These are phyloP conservation scores for Crocallis elinguaria DNA, from an alignment of 2,888 invertebrate genomes.

Conservation along the genomic window DNA sequence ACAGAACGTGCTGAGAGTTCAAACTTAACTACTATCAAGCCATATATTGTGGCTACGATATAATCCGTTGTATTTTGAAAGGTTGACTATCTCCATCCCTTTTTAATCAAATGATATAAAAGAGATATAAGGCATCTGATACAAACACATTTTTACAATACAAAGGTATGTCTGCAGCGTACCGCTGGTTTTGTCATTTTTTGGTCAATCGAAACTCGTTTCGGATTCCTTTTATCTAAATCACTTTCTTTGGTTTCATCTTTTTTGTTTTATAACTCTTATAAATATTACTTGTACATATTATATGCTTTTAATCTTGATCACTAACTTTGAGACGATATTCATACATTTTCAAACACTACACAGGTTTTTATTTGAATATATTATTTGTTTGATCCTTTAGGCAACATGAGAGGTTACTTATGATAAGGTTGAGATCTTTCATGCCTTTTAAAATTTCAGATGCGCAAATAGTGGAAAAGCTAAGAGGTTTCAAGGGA, in stretches of 20 bases:
- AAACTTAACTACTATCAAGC: neutral
- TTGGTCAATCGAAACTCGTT: slow-evolving; percentile 47
- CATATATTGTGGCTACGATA: slow-evolving; percentile 29
- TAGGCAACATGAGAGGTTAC: slow-evolving; percentile 11
- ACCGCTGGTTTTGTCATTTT: slow-evolving; percentile 50
- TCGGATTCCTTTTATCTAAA: slow-evolving; percentile 39
- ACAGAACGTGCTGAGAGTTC: too few species aligned
- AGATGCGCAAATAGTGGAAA: slow-evolving; percentile 60
- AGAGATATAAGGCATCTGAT: slow-evolving; percentile 20
- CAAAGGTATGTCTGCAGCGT: slow-evolving; percentile 36
- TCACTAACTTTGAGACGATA: neutral
- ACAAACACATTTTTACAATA: slow-evolving; percentile 12
- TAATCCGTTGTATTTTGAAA: slow-evolving; percentile 43
- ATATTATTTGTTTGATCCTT: slow-evolving; percentile 5
- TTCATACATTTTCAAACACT: neutral
- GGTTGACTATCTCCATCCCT: slow-evolving; percentile 40
- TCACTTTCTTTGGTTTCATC: slow-evolving; percentile 38
- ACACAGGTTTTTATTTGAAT: slow-evolving; percentile 1
- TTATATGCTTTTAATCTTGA: slow-evolving; percentile 3
- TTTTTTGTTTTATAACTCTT: slow-evolving; percentile 22
- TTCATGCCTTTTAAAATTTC: slow-evolving; percentile 31
- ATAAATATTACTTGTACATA: too few species aligned
- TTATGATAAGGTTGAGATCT: slow-evolving; percentile 6
- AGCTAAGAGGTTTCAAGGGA: slow-evolving; percentile 62
- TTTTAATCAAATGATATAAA: slow-evolving; percentile 32